Conservation (phyloP, 2,888 invertebrate genomes). For the Caprella mutica region DNA sequence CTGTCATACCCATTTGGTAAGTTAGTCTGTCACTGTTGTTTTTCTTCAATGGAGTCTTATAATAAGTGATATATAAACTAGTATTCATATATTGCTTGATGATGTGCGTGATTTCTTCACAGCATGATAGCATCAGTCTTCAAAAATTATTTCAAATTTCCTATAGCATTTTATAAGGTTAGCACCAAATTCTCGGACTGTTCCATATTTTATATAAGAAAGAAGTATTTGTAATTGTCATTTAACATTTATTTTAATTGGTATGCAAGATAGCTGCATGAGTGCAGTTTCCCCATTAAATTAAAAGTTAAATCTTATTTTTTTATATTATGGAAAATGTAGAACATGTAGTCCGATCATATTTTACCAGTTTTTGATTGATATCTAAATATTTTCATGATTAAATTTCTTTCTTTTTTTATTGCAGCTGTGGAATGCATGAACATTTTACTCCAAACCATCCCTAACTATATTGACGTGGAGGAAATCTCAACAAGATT, state of each 20-base stretch:
- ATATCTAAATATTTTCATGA: too few relatives aligned
- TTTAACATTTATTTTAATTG: too few relatives aligned
- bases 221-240: too few relatives aligned
- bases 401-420: background rate
- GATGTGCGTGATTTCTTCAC: too few relatives aligned
- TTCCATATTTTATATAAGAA: background rate
- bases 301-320: background rate
- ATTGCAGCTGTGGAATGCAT: constrained; percentile 45
- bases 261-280: too few relatives aligned
- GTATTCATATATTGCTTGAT: too few relatives aligned
- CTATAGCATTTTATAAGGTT: background rate
- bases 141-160: background rate
- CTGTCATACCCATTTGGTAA: constrained; percentile 28
- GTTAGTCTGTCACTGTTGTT: background rate
- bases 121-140: too few relatives aligned
- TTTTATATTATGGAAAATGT: background rate
- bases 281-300: too few relatives aligned
- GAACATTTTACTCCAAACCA: constrained; percentile 77
- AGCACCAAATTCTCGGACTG: too few relatives aligned
- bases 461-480: constrained; percentile 76
- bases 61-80: too few relatives aligned
- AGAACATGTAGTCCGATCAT: background rate
- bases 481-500: constrained; percentile 55
- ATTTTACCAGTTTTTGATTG: too few relatives aligned
- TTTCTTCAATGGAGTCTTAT: background rate